These are phyloP conservation scores for Carcina quercana DNA, from an alignment of 2,888 invertebrate genomes.

Conservation along the genomic window DNA sequence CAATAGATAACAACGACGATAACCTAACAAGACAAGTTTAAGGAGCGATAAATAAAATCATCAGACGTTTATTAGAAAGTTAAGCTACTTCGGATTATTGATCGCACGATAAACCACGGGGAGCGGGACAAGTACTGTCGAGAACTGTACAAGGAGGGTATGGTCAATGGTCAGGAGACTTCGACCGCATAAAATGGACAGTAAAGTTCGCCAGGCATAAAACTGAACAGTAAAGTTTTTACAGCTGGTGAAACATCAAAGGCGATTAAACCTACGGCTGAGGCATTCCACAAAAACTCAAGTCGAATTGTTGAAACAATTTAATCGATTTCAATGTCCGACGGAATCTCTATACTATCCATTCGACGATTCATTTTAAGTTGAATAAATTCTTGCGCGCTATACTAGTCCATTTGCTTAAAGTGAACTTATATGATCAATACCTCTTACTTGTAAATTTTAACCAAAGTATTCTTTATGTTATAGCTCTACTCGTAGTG, in stretches of 20 bases:
- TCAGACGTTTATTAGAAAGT: conserved; percentile 21
- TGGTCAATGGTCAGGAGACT: conserved; percentile 30
- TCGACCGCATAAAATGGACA: conserved; percentile 36
- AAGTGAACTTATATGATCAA: too few relatives aligned
- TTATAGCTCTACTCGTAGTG: too few relatives aligned
- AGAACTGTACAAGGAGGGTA: conserved; percentile 18
- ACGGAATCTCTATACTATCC: conserved; percentile 4
- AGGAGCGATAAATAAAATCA: conserved; percentile 20
- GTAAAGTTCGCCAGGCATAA: conserved; percentile 35
- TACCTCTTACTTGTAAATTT: too few relatives aligned
- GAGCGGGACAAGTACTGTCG: conserved; percentile 17
- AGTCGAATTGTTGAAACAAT: conserved; percentile 2
- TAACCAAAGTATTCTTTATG: too few relatives aligned
- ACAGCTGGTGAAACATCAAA: conserved; percentile 40
- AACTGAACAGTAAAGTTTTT: conserved; percentile 40
- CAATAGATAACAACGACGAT: background rate
- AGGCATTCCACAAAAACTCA: conserved; percentile 19
- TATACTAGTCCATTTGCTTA: too few relatives aligned
- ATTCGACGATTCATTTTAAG: background rate
- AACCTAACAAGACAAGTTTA: background rate
- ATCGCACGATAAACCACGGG: conserved; percentile 15
- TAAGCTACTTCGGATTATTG: conserved; percentile 21
- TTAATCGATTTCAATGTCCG: conserved; percentile 7
- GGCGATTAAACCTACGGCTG: conserved; percentile 32
- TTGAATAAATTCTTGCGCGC: too few relatives aligned